A percentile compares a stretch with the other conserved stretches of the same genome.
These are phyloP conservation scores for Mesorhabditis sp. DNA, from an alignment of 2,888 invertebrate genomes.

Conservation along the genomic window DNA sequence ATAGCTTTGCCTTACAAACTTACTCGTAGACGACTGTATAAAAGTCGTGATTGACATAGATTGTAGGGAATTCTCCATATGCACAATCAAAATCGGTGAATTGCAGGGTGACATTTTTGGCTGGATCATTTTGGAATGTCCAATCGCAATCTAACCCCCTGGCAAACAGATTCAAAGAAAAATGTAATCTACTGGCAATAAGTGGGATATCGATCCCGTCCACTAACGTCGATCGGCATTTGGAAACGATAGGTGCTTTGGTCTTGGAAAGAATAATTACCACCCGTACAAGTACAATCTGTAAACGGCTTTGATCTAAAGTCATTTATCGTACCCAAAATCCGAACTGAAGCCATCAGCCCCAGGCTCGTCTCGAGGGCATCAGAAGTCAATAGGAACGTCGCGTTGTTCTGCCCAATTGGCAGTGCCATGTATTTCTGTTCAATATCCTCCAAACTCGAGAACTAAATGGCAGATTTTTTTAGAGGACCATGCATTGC, in stretches of 20 bases:
- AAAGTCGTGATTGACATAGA: neutral
- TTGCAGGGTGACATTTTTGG: neutral
- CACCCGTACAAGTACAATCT: slow-evolving; percentile 3
- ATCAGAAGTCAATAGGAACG: neutral
- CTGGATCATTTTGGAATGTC: neutral
- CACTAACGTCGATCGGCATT: neutral
- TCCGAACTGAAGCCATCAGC: neutral
- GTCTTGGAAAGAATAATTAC: neutral
- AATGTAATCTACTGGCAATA: neutral
- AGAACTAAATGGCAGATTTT: too few species aligned
- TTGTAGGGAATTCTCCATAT: neutral
- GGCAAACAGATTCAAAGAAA: neutral
- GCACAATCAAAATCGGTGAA: neutral
- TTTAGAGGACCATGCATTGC: too few species aligned
- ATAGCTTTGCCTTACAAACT: neutral
- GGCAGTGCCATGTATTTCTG: too few species aligned
- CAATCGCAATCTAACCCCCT: neutral
- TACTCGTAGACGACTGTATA: neutral
- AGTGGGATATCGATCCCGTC: neutral
- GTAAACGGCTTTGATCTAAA: too few species aligned
- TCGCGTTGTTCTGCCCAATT: neutral
- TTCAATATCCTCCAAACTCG: too few species aligned
- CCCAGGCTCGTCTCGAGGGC: neutral
- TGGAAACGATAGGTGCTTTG: neutral
- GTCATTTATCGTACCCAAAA: neutral